phyloP scores from a whole-genome alignment of 2,113 vertebrate species.

The Scopus umbretta region DNA sequence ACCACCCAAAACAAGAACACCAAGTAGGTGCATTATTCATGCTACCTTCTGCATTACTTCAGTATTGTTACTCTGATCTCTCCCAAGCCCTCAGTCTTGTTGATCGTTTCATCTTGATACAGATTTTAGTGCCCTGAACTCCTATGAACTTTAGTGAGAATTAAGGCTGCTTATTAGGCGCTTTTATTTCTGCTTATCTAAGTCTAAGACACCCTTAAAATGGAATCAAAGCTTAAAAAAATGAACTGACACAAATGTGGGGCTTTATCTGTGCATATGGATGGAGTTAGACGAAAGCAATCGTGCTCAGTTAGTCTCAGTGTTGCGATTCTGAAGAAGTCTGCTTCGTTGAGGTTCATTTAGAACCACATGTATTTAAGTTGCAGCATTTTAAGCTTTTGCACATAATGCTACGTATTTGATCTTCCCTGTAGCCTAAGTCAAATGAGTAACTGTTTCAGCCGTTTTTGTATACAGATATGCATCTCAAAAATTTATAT shows the following conservation, averaged over 20 bases:
- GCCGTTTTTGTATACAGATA: neutral
- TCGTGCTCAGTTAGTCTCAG: neutral
- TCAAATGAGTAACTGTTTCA: neutral
- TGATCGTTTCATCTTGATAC: neutral
- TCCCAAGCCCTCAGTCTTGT: neutral
- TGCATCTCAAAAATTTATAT: neutral
- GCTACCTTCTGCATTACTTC: neutral
- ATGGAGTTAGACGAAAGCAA: neutral
- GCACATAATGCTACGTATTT: neutral
- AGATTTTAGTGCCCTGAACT: neutral
- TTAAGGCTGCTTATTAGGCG: neutral
- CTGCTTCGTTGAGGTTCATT: neutral
- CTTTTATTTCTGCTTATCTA: neutral
- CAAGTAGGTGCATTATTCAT: neutral
- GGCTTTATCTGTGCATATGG: neutral
- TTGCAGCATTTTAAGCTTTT: neutral
- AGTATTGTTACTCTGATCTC: neutral
- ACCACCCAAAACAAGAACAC: too few species aligned
- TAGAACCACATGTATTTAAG: neutral
- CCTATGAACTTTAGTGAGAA: neutral
- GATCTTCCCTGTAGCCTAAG: neutral
- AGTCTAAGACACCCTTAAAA: neutral
- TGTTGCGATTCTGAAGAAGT: neutral
- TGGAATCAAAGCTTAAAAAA: neutral
- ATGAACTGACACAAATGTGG: neutral